Evolutionary conservation across 2,888 invertebrate genomes (phyloP).

Genomic region (Andricus curvator): DNA sequence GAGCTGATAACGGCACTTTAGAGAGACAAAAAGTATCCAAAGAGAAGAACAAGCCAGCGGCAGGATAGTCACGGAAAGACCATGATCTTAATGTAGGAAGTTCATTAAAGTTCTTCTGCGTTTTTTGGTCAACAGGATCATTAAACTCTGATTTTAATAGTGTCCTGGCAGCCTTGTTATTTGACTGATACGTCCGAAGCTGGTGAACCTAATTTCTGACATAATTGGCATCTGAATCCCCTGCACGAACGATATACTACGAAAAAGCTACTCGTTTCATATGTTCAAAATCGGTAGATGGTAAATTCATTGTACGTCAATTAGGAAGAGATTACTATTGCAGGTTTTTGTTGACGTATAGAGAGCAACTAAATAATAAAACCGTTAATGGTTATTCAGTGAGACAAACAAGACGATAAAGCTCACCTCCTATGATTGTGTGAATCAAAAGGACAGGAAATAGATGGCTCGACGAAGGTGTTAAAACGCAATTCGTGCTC

Average conservation of each 20-base stretch:
- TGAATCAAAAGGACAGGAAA: constrained; percentile 2
- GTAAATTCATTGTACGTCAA: too few species aligned
- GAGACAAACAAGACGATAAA: neutral
- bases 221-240: too few species aligned
- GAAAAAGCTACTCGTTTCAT: too few species aligned
- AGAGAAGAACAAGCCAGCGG: neutral
- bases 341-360: neutral
- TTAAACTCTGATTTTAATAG: constrained; percentile 6
- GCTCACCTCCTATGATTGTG: neutral
- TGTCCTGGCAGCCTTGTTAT: neutral
- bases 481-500: constrained; percentile 4
- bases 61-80: neutral
- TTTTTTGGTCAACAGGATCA: neutral
- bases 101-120: constrained; percentile 1
- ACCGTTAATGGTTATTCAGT: neutral
- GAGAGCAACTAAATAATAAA: neutral
- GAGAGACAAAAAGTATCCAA: constrained; percentile 1
- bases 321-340: too few species aligned
- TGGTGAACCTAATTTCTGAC: too few species aligned
- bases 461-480: neutral
- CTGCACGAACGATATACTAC: too few species aligned
- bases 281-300: too few species aligned
- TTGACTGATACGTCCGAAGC: neutral
- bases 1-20: constrained; percentile 1
- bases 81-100: neutral